A percentile compares a stretch with the other conserved stretches of the same genome.
Conservation (phyloP, 2,888 invertebrate genomes). For the Dicranocentrus wangi region DNA sequence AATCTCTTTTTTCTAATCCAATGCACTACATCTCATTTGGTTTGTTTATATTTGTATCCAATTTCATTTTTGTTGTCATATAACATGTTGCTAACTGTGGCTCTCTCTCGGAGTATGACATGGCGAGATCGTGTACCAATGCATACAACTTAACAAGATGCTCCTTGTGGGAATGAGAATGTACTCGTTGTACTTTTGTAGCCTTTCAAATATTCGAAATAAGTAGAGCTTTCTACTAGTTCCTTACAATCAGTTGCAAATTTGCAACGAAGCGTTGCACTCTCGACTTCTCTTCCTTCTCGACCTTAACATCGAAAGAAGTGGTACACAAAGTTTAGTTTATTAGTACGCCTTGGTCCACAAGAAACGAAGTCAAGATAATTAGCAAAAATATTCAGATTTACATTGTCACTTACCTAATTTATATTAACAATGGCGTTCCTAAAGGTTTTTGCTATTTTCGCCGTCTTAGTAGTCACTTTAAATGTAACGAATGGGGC, state of each 20-base stretch:
- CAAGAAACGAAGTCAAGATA: no score
- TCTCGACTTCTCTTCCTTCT: constrained; percentile 49
- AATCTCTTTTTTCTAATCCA: constrained; percentile 14
- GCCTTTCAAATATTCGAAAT: constrained; percentile 44
- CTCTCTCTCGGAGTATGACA: no score
- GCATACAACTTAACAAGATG: constrained; percentile 4
- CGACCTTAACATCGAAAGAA: background rate
- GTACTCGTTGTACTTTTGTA: no score
- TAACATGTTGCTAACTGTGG: no score
- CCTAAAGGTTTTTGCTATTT: constrained; percentile 14
- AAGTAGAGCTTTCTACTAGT: constrained; percentile 61
- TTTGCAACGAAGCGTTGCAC: constrained; percentile 60
- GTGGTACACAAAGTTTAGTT: no score
- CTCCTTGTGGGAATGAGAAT: background rate
- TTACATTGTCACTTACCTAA: no score
- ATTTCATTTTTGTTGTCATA: constrained; percentile 32
- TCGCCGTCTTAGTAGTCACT: constrained; percentile 25
- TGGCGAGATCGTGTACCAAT: background rate
- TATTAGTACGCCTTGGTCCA: background rate
- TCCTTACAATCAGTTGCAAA: constrained; percentile 56
- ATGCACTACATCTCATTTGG: constrained; percentile 19
- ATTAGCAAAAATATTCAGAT: no score
- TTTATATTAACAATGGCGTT: constrained; percentile 10
- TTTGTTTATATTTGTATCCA: constrained; percentile 16
- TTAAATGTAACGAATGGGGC: constrained; percentile 43